phyloP scores from a whole-genome alignment of 2,113 vertebrate genomes.

The Ictidomys tridecemlineatus region DNA sequence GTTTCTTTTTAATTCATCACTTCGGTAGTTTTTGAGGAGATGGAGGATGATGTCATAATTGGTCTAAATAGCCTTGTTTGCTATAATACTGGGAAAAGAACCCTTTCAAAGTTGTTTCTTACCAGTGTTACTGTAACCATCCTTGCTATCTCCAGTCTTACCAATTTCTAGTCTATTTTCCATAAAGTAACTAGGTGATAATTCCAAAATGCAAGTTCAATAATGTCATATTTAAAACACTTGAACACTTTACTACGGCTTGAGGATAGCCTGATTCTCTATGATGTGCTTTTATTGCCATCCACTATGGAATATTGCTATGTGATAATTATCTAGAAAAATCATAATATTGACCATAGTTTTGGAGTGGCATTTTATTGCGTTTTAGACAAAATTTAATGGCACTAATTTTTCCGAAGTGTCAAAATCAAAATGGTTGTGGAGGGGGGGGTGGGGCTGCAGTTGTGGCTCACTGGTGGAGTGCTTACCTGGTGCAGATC shows the following conservation, averaged over 20 bases:
- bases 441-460: background rate
- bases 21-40: background rate
- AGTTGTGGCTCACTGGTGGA: no score
- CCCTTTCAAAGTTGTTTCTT: background rate
- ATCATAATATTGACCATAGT: background rate
- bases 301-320: background rate
- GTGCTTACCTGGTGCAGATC: no score
- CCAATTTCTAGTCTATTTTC: background rate
- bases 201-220: background rate
- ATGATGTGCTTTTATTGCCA: background rate
- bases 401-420: background rate
- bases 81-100: background rate
- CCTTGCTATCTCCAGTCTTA: background rate
- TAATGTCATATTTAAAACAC: background rate
- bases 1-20: background rate
- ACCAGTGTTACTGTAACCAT: background rate
- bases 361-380: background rate
- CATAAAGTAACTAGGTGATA: background rate
- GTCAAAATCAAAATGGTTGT: background rate
- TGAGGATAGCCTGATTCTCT: background rate
- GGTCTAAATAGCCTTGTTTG: background rate
- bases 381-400: background rate
- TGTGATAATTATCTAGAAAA: background rate
- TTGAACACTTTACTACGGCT: background rate
- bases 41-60: background rate